Evolutionary conservation across 1,140 invertebrate genomes (phyloP), one percentile per base, ranked within the genome.

Genomic region (Trichonephila clavata): DNA sequence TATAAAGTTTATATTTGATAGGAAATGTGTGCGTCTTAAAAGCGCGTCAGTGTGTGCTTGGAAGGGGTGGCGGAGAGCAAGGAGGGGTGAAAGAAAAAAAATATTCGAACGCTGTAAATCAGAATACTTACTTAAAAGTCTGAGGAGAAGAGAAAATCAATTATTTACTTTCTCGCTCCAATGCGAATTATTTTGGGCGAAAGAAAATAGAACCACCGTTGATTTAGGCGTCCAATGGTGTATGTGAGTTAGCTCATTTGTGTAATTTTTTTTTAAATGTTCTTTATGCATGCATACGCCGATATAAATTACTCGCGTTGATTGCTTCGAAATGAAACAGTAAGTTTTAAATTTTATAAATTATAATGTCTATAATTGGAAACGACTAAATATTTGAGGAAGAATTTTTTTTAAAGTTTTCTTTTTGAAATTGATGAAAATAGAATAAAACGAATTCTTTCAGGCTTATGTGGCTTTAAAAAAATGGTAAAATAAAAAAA

Each of bases 1-100:
- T 83, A 83, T 83, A 83, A 83, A 83, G 81, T 83, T 83, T 83
- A 83, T 83, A 59, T 83, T 83, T 83, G 81, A 59, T 59, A 59
- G 81, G 50, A 8, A 57, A 10, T 77, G 27, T 27, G 32, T 77
- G 68, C 27, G 60, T 61, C 16, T 21, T 77, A 16, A 77, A 77
- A 77, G 24, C n/a, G n/a, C 24, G 27, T 77, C 32, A 32, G 24
- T 14, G 32, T 32, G 24, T 77, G 68, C 13, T n/a, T 39, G 32
- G 39, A 18, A 21, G 43, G 39, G 80, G 80, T 14, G 10, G 4
- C 18, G 81, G n/a, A n/a, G 2, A n/a, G 43, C 80, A 39, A 7
- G 21, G 21, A 20, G n/a, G 39, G 43, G 13, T 50, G 18, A 6
- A 18, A 50, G 6, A 21, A 8, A 14, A n/a, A 83, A n/a, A 83